phyloP scores from a whole-genome alignment of 2,797 vertebrate species.

The Megalops cyprinoides region DNA sequence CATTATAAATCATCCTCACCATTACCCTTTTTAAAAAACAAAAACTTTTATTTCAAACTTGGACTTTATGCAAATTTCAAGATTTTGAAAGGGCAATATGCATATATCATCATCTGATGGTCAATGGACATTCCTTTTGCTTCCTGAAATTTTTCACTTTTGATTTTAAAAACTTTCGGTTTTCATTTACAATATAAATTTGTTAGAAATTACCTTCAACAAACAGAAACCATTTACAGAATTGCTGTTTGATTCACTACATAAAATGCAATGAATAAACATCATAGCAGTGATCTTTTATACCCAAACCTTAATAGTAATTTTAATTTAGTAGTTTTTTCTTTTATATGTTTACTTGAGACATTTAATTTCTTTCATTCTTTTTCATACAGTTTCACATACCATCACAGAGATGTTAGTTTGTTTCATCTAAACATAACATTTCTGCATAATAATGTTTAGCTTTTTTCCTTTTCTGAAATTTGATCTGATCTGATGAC shows the following conservation, averaged over 20 bases:
- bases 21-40: not conserved
- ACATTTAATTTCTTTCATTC: not conserved
- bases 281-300: not conserved
- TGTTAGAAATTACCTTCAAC: not conserved
- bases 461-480: constrained; percentile 8
- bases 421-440: constrained; percentile 6
- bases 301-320: too few species aligned
- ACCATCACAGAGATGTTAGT: not conserved
- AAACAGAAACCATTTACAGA: not conserved
- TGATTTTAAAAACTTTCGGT: not conserved
- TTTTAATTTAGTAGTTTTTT: too few species aligned
- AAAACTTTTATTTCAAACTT: constrained; percentile 17
- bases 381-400: not conserved
- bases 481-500: not conserved
- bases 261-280: not conserved
- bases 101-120: not conserved
- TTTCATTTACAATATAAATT: not conserved
- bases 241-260: not conserved
- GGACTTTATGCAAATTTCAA: not conserved
- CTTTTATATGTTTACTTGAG: constrained; percentile 5
- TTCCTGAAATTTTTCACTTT: not conserved
- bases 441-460: not conserved
- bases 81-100: constrained; percentile 4
- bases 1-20: constrained; percentile 3
- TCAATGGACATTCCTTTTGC: not conserved